Evolutionary conservation across 2,797 vertebrate genomes (phyloP).

Genomic region (Aphelocoma californica): DNA sequence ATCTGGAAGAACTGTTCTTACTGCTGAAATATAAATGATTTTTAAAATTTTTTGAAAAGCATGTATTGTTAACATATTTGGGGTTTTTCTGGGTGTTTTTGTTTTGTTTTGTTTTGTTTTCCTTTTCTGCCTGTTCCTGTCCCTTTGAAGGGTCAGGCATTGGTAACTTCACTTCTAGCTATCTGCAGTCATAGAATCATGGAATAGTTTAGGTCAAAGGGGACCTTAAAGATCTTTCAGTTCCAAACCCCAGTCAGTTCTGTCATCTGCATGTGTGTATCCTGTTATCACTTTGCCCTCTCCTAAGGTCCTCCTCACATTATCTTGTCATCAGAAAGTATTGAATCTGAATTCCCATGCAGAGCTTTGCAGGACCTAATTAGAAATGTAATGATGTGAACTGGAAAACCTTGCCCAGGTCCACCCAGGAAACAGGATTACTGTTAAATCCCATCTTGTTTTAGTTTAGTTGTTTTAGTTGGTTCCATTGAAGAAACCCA

Average conservation of each 20-base stretch:
- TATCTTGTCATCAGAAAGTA: neutral
- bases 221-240: neutral
- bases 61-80: neutral
- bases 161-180: neutral
- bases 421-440: neutral
- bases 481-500: neutral
- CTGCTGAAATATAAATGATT: neutral
- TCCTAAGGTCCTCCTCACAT: neutral
- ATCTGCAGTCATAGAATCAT: neutral
- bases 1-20: neutral
- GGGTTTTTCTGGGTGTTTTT: neutral
- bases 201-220: neutral
- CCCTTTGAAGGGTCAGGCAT: neutral
- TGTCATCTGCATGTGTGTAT: accelerated
- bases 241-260: neutral
- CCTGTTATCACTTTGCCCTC: neutral
- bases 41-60: neutral
- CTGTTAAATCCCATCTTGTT: neutral
- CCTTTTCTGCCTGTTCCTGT: neutral
- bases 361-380: neutral
- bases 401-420: neutral
- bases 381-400: neutral
- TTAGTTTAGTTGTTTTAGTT: neutral
- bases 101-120: neutral
- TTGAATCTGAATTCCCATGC: neutral